Evolutionary conservation across 2,113 vertebrate genomes (phyloP).

Genomic region (Cygnus atratus): DNA sequence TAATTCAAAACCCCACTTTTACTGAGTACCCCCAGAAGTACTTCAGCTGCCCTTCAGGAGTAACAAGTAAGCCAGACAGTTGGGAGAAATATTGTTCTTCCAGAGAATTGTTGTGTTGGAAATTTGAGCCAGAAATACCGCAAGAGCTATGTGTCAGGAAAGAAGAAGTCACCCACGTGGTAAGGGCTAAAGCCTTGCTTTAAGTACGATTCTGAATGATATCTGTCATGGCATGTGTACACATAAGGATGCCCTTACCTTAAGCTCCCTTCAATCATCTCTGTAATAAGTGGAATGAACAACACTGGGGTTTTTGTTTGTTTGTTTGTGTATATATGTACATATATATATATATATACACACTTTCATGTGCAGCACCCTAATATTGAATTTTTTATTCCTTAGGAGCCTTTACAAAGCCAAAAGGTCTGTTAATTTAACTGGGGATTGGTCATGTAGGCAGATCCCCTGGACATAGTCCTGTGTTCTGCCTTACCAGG

Average conservation of each 20-base stretch:
- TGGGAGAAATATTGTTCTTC: background rate
- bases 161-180: background rate
- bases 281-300: background rate
- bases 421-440: background rate
- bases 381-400: background rate
- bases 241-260: background rate
- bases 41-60: background rate
- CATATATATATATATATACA: too few relatives aligned
- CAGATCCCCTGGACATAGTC: background rate
- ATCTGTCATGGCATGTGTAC: background rate
- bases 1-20: background rate
- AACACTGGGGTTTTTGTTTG: too few relatives aligned
- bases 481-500: background rate
- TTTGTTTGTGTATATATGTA: too few relatives aligned
- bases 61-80: background rate
- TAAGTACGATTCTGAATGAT: background rate
- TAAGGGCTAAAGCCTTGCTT: background rate
- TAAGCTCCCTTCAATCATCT: background rate
- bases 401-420: background rate
- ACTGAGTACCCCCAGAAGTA: background rate
- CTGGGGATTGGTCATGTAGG: background rate
- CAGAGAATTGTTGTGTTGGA: background rate
- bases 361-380: background rate
- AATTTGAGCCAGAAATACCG: background rate
- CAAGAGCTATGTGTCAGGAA: background rate